Evolutionary conservation across 2,797 vertebrate species (phyloP).

Genomic region (Anguilla obscura): DNA sequence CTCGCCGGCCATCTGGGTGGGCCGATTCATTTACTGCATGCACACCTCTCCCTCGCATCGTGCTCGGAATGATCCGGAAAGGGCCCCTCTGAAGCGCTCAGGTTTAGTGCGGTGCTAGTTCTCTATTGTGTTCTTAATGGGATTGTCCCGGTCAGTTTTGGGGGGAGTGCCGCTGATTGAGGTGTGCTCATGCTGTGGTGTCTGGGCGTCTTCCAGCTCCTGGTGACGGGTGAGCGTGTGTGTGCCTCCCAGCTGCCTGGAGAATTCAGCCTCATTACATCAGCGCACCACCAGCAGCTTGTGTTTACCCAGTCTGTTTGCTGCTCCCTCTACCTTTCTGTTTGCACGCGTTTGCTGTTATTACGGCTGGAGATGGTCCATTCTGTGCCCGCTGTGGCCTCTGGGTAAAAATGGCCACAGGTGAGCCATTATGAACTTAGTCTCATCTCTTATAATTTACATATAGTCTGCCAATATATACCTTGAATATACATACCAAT

Average conservation of each 20-base stretch:
- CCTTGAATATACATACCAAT: too few species aligned
- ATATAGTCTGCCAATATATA: not conserved
- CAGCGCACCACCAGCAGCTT: not conserved
- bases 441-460: not conserved
- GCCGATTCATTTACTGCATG: not conserved
- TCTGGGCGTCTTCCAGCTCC: not conserved
- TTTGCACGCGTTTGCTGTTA: not conserved
- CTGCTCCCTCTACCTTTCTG: not conserved
- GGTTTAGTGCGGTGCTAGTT: not conserved
- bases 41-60: not conserved
- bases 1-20: not conserved
- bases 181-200: not conserved
- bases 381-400: not conserved
- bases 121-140: not conserved
- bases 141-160: not conserved
- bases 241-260: not conserved
- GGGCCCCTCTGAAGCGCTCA: not conserved
- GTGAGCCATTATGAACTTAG: not conserved
- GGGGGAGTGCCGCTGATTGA: not conserved
- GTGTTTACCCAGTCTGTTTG: not conserved
- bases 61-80: not conserved
- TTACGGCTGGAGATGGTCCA: not conserved
- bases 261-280: not conserved
- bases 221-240: not conserved
- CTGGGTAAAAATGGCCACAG: not conserved